Evolutionary conservation across 2,113 vertebrate genomes (phyloP).

Genomic region (Mesocricetus auratus): DNA sequence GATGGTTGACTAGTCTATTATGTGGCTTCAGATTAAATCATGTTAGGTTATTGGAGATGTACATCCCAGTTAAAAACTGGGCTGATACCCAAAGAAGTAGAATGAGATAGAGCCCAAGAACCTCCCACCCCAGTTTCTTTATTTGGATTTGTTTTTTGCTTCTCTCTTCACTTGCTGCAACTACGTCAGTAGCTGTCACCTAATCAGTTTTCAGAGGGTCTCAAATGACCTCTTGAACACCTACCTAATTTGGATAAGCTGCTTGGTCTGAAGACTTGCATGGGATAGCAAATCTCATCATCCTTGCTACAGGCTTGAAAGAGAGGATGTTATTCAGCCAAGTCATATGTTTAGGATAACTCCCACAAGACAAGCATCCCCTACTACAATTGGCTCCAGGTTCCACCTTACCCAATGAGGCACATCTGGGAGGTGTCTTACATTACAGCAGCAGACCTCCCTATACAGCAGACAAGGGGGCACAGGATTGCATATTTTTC

Average conservation of each 20-base stretch:
- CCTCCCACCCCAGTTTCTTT: not conserved
- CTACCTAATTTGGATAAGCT: not conserved
- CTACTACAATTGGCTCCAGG: not conserved
- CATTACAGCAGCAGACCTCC: not conserved
- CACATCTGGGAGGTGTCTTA: not conserved
- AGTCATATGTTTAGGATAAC: not conserved
- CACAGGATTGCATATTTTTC: not conserved
- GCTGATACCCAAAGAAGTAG: not conserved
- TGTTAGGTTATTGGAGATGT: not conserved
- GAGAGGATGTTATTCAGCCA: not conserved
- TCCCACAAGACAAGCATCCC: not conserved
- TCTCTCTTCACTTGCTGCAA: not conserved
- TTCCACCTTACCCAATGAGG: not conserved
- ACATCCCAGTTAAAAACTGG: not conserved
- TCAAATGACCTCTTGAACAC: not conserved
- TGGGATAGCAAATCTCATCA: not conserved
- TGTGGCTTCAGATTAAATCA: not conserved
- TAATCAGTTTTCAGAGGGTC: not conserved
- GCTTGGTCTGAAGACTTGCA: not conserved
- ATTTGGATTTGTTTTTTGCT: not conserved
- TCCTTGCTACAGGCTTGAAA: not conserved
- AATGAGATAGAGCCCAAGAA: not conserved
- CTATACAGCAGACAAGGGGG: too few species aligned
- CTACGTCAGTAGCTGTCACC: not conserved
- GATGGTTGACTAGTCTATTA: not conserved